A percentile compares a stretch with the other conserved stretches of the same genome.
Evolutionary conservation across 2,797 vertebrate species (phyloP).

Genomic region (Ctenochaetus hawaiiensis): DNA sequence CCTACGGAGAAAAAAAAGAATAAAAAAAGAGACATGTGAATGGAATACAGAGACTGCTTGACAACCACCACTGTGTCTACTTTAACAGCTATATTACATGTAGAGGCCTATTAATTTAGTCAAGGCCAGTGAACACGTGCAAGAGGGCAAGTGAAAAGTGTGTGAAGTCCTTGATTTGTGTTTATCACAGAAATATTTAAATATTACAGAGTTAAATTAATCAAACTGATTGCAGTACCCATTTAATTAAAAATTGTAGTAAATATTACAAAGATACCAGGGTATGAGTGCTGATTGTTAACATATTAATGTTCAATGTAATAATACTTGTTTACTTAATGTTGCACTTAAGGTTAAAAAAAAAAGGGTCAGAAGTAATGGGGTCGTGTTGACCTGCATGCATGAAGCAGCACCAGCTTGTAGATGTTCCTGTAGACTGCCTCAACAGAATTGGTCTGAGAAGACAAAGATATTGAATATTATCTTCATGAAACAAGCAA

Average conservation of each 20-base stretch:
- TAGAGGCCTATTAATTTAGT: neutral
- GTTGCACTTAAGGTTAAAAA: neutral
- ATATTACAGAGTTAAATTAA: neutral
- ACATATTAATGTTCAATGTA: neutral
- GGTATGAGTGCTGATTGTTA: neutral
- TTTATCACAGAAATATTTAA: conserved; percentile 8
- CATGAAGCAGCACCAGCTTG: conserved; percentile 94
- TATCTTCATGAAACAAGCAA: neutral
- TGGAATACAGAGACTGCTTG: conserved; percentile 23
- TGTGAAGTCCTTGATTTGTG: neutral
- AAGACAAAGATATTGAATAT: neutral
- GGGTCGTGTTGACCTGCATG: conserved; percentile 87
- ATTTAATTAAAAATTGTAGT: neutral
- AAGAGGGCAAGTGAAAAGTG: neutral
- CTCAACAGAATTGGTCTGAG: conserved; percentile 89
- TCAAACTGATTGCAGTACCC: neutral
- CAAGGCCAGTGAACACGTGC: neutral
- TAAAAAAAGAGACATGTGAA: neutral
- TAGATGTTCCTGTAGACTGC: conserved; percentile 90
- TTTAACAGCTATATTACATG: conserved; percentile 23
- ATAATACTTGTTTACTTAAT: neutral
- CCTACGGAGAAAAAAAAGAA: conserved; percentile 75
- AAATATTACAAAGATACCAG: neutral
- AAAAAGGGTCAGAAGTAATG: neutral
- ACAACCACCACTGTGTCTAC: neutral